These are phyloP conservation scores for Blastobasis lacticolella DNA, from an alignment of 2,888 invertebrate species.

Conservation along the genomic window DNA sequence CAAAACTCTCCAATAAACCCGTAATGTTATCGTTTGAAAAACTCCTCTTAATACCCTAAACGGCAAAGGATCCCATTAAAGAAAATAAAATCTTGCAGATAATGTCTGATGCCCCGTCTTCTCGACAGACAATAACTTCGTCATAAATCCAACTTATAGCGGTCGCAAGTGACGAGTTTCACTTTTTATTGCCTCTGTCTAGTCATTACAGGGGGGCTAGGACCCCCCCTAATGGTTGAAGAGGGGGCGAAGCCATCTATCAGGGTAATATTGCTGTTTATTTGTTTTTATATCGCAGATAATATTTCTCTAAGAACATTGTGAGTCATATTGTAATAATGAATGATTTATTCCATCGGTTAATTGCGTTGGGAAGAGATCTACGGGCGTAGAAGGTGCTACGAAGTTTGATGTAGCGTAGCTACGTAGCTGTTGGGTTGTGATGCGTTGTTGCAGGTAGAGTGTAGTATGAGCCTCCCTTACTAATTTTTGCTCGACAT, in stretches of 20 bases:
- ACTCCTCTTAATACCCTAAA: too few relatives aligned
- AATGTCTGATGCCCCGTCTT: slow-evolving; percentile 15
- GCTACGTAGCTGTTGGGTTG: neutral
- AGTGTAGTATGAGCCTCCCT: too few relatives aligned
- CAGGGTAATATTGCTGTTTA: slow-evolving; percentile 28
- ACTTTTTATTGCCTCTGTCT: slow-evolving; percentile 48
- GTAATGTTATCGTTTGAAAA: too few relatives aligned
- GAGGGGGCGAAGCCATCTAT: slow-evolving; percentile 24
- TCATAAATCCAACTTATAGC: slow-evolving; percentile 30
- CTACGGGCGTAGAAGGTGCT: neutral
- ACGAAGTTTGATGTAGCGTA: neutral
- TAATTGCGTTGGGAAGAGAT: neutral
- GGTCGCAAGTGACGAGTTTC: slow-evolving; percentile 42
- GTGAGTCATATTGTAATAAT: slow-evolving; percentile 1
- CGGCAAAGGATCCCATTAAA: neutral
- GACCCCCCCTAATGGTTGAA: slow-evolving; percentile 9
- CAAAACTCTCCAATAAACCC: too few relatives aligned
- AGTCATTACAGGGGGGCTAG: slow-evolving; percentile 30
- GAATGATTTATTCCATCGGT: neutral
- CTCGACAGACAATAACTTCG: slow-evolving; percentile 7
- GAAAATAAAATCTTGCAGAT: neutral
- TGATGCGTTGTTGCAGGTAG: neutral
- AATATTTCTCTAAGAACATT: slow-evolving; percentile 17
- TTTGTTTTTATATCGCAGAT: slow-evolving; percentile 23
- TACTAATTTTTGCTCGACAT: too few relatives aligned